These are phyloP conservation scores for Irena cyanogastra DNA, from an alignment of 2,113 vertebrate species.

Conservation along the genomic window DNA sequence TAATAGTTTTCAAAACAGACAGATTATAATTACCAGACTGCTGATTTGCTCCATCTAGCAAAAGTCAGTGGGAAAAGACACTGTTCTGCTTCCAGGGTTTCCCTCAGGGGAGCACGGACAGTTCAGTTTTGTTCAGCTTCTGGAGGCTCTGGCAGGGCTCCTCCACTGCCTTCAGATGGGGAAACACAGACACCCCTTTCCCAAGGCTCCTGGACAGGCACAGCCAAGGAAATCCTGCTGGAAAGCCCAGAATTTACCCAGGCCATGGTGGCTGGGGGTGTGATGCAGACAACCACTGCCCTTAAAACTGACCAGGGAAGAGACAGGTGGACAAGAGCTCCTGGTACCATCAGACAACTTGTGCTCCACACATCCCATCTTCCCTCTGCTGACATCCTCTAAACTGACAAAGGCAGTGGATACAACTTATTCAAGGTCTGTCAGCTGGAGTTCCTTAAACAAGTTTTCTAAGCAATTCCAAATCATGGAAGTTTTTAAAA, in stretches of 20 bases:
- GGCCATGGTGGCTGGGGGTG: neutral
- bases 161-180: rapidly evolving
- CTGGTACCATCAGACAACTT: neutral
- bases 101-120: neutral
- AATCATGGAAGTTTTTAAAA: neutral
- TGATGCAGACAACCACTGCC: neutral
- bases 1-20: neutral
- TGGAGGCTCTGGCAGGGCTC: neutral
- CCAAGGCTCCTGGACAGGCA: neutral
- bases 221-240: neutral
- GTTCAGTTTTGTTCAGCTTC: neutral
- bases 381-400: neutral
- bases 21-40: neutral
- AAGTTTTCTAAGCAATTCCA: neutral
- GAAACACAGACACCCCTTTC: neutral
- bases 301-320: neutral
- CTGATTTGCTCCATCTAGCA: neutral
- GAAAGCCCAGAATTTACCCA: neutral
- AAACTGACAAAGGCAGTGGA: neutral
- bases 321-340: neutral
- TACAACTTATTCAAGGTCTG: neutral
- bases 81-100: neutral
- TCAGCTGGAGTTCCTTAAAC: neutral
- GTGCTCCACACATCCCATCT: neutral
- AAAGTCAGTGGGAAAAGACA: neutral